Evolutionary conservation across 2,113 vertebrate genomes (phyloP).

Genomic region (Oreochromis tanganicae): DNA sequence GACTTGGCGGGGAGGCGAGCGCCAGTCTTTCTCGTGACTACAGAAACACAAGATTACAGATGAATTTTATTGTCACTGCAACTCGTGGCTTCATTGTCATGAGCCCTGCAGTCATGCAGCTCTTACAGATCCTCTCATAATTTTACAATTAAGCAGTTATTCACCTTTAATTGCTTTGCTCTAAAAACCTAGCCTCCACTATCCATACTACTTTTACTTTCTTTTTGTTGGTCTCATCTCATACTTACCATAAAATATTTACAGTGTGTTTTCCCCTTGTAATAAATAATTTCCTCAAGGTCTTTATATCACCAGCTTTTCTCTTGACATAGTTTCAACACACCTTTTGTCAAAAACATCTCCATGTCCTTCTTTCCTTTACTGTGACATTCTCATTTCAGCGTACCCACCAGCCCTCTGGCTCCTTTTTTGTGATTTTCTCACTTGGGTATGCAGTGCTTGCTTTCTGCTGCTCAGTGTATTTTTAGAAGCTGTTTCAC

Average conservation of each 20-base stretch:
- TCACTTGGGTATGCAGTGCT: background rate
- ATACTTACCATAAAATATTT: background rate
- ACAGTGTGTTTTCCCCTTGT: background rate
- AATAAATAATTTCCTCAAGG: conserved; percentile 9
- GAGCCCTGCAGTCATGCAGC: background rate
- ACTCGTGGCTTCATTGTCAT: background rate
- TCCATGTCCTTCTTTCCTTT: background rate
- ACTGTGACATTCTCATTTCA: background rate
- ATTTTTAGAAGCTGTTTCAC: background rate
- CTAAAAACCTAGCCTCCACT: background rate
- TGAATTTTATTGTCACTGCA: background rate
- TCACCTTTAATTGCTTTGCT: background rate
- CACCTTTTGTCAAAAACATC: background rate
- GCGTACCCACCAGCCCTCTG: background rate
- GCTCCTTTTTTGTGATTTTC: background rate
- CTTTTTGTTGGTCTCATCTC: background rate
- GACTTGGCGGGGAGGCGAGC: background rate
- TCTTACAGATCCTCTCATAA: background rate
- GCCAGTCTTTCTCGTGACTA: background rate
- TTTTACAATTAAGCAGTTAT: background rate
- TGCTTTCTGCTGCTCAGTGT: background rate
- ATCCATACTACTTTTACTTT: background rate
- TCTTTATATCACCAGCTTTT: background rate
- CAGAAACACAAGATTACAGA: background rate
- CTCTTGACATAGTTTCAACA: background rate